Conservation (phyloP, 2,797 vertebrate species). For the Mormyrus proboscirostris region DNA sequence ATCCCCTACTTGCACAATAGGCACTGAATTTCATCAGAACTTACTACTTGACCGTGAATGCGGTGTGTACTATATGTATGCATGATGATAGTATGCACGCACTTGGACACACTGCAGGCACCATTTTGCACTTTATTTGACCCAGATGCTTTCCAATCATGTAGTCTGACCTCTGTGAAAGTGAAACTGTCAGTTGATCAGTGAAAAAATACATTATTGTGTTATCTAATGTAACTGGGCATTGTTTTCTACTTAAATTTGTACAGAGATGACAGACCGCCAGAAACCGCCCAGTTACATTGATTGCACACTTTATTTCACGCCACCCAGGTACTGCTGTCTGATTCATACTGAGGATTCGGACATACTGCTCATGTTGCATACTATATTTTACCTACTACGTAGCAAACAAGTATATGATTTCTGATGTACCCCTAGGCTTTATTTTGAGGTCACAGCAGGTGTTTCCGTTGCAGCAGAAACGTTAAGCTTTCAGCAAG, state of each 20-base stretch:
- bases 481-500: not conserved
- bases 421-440: not conserved
- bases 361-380: not conserved
- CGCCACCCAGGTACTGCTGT: not conserved
- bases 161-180: not conserved
- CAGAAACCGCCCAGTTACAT: not conserved
- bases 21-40: not conserved
- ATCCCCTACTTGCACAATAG: not conserved
- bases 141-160: not conserved
- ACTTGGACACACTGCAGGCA: not conserved
- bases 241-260: not conserved
- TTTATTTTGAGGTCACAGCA: conserved; percentile 6
- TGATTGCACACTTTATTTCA: not conserved
- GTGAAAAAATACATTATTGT: not conserved
- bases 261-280: not conserved
- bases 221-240: not conserved
- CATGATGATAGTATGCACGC: not conserved
- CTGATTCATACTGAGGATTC: not conserved
- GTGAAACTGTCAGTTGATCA: not conserved
- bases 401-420: not conserved
- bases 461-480: not conserved
- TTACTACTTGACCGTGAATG: not conserved
- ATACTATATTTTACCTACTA: not conserved
- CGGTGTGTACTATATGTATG: not conserved
- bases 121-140: not conserved